These are phyloP conservation scores for Loris lydekkerianus DNA, from an alignment of 2,797 vertebrate species.

Conservation along the genomic window DNA sequence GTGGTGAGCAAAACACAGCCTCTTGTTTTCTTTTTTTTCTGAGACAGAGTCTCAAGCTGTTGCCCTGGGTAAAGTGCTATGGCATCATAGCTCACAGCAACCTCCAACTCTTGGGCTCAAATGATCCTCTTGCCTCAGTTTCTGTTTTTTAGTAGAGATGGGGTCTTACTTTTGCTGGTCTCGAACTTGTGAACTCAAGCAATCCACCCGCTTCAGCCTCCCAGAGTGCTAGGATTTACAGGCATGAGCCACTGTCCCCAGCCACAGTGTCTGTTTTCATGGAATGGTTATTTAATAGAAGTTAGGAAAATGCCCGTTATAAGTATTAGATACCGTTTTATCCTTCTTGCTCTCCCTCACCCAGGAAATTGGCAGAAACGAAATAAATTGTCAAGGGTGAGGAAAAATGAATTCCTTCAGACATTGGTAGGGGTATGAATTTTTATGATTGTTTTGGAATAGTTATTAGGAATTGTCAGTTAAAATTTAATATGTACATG, in stretches of 20 bases:
- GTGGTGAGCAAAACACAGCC: not conserved
- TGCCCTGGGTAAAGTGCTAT: no score
- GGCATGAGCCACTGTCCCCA: no score
- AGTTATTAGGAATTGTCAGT: slow-evolving; percentile 34
- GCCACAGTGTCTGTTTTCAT: not conserved
- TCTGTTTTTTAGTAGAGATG: no score
- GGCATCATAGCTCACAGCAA: no score
- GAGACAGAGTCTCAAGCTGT: no score
- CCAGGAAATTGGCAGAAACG: not conserved
- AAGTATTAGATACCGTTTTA: not conserved
- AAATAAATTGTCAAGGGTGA: not conserved
- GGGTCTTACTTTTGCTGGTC: no score
- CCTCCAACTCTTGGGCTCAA: no score
- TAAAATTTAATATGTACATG: slow-evolving; percentile 47
- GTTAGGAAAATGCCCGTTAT: not conserved
- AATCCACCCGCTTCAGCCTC: no score
- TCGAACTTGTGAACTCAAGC: no score
- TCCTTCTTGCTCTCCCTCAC: not conserved
- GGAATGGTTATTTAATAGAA: not conserved
- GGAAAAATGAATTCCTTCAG: not conserved
- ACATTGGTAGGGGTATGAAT: not conserved
- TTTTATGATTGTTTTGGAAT: not conserved
- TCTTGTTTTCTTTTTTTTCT: not conserved
- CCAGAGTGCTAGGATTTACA: no score
- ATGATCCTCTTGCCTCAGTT: no score